Conservation (phyloP, 1,140 invertebrate species). For the Brachystomella parvula region DNA sequence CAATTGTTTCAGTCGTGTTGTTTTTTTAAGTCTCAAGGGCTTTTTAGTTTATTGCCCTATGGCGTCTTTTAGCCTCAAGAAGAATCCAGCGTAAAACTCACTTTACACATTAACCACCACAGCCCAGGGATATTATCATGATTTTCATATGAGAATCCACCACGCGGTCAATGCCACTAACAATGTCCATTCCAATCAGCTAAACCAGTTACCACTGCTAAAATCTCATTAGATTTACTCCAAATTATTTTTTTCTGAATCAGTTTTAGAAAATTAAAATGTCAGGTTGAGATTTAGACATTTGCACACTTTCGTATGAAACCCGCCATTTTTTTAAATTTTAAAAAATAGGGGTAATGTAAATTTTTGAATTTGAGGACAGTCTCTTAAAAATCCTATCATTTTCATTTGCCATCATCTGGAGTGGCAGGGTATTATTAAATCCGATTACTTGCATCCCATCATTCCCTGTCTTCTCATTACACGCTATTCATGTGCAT, state of each 20-base stretch:
- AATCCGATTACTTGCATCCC: not conserved
- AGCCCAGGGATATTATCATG: constrained; percentile 3
- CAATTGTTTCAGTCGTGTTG: not conserved
- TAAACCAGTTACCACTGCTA: not conserved
- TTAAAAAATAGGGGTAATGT: too few species aligned
- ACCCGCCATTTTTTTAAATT: too few species aligned
- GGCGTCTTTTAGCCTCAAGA: constrained; percentile 5
- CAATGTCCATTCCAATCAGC: not conserved
- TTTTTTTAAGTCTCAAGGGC: constrained; percentile 11
- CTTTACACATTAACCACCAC: too few species aligned
- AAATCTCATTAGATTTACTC: not conserved
- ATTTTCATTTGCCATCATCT: too few species aligned
- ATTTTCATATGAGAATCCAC: not conserved
- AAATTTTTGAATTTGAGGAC: too few species aligned
- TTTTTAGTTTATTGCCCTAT: constrained; percentile 6
- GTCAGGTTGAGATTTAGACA: too few species aligned
- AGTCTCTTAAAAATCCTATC: not conserved
- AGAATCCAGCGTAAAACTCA: too few species aligned
- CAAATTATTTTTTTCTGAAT: not conserved
- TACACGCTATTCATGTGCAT: not conserved
- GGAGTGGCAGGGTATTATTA: constrained; percentile 1
- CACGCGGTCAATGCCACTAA: constrained; percentile 4
- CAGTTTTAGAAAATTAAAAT: not conserved
- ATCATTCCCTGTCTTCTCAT: too few species aligned
- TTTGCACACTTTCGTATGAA: too few species aligned